These are phyloP conservation scores for Lycocerus yunnanus DNA, from an alignment of 2,888 invertebrate genomes.

Conservation along the genomic window DNA sequence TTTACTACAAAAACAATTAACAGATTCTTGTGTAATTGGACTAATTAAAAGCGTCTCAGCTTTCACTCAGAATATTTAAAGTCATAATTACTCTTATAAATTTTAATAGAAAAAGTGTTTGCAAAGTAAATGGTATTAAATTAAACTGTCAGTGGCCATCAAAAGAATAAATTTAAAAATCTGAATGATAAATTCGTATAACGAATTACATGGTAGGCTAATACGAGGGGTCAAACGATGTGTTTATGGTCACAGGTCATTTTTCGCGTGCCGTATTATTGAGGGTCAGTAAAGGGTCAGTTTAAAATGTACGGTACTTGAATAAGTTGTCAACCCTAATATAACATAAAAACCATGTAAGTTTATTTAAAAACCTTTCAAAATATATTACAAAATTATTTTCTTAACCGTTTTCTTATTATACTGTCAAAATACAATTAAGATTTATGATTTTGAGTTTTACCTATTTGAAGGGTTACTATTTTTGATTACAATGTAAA, in stretches of 20 bases:
- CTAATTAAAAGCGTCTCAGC: constrained; percentile 30
- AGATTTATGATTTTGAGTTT: background rate
- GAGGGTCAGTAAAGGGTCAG: constrained; percentile 24
- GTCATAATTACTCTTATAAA: background rate
- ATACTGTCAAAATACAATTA: constrained; percentile 4
- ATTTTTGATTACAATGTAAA: background rate
- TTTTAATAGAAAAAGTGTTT: background rate
- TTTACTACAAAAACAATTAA: constrained; percentile 30
- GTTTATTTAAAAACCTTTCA: constrained; percentile 18
- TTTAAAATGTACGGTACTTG: constrained; percentile 10
- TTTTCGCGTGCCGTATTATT: constrained; percentile 25
- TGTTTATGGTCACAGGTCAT: constrained; percentile 35
- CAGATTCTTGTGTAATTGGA: constrained; percentile 35
- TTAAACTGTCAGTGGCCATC: background rate
- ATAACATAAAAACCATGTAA: constrained; percentile 9
- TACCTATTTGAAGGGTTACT: background rate
- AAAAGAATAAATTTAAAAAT: background rate
- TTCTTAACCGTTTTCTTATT: constrained; percentile 20
- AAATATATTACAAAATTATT: constrained; percentile 8
- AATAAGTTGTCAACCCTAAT: constrained; percentile 26
- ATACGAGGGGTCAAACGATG: constrained; percentile 30
- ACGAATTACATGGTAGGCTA: constrained; percentile 5
- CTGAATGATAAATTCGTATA: background rate
- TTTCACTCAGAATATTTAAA: constrained; percentile 34
- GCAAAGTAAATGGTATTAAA: background rate